Base-by-base conservation (phyloP, 35 echinoderm and acorn worm species). In the Apostichopus parvimensis region DNA sequence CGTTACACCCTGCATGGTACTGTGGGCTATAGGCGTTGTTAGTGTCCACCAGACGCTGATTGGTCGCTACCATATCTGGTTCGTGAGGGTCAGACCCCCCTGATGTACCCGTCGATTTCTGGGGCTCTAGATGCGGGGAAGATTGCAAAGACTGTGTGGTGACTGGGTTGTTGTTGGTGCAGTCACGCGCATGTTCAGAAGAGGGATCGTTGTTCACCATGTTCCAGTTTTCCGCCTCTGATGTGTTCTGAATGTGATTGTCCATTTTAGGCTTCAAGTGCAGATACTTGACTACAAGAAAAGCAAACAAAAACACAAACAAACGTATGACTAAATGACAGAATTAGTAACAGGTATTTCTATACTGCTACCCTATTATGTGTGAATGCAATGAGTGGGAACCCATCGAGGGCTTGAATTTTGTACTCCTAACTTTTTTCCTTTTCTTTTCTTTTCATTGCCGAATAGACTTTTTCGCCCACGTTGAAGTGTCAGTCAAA, bases 11-110 rank as follows among this genome's bases (percentile, higher is more conserved):
- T 45, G 34, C 34, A 25, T 84, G 81, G 14, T 58, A 84, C 81
- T 84, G 81, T 7, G 81, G 81, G 81, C 81, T 84, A 52, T 84
- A 84, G 1, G 54, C 81, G n/a, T 84, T 84, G 55, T 84, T 84
- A 6, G 53, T 22, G 25, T 58, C 81, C 15, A 58, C 14, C 4
- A 84, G 53, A 8, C 81, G 81, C n/a, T 84, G 81, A 52, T 84
- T 84, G 6, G 81, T 56, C 54, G 81, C 56, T 58, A 84, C 23
- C 81, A 84, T 84, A 9, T 84, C 81, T 22, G 81, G 21, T 58
- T 84, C 81, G 81, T 84, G 81, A 13, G 53, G 81, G 54, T 84
- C 81, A 21, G 54, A 56, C 9, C 17, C 55, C 8, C 54, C 55
- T 84, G 81, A n/a, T 6, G 54, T 59, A 11, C 53, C 81, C 18